A percentile compares a stretch with the other conserved stretches of the same genome.
Conservation (phyloP, 2,797 vertebrate species). For the Bradypodion ventrale region DNA sequence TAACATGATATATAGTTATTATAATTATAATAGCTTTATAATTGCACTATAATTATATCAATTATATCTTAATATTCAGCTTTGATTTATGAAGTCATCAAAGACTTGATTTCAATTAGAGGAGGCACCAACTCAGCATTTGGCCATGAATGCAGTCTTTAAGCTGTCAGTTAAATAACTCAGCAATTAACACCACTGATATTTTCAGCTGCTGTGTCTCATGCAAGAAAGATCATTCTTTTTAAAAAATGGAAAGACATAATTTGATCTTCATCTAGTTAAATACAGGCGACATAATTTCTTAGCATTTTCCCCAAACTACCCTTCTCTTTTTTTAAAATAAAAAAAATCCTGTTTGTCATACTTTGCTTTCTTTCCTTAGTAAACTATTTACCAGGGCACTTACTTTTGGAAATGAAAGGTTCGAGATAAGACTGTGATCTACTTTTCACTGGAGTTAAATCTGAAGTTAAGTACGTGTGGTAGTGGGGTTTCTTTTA, state of each 20-base stretch:
- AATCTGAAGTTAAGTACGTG: neutral
- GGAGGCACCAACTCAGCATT: constrained; percentile 9
- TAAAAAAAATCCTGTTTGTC: neutral
- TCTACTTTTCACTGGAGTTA: neutral
- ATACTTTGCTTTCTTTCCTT: no score
- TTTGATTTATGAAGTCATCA: constrained; percentile 24
- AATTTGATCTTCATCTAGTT: neutral
- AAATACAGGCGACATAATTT: neutral
- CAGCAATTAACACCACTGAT: constrained; percentile 27
- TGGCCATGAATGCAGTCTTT: neutral
- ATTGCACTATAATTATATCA: constrained; percentile 29
- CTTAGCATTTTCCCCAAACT: neutral
- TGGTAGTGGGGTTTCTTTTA: neutral
- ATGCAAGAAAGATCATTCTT: neutral
- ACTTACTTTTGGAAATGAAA: constrained; percentile 7
- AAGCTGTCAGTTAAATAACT: constrained; percentile 17
- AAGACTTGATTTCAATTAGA: constrained; percentile 24
- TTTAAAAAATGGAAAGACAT: neutral
- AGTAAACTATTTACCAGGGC: neutral
- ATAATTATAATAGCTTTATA: constrained; percentile 16
- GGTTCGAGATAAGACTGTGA: neutral
- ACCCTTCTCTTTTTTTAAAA: no score
- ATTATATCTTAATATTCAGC: constrained; percentile 37
- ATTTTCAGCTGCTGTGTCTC: constrained; percentile 7
- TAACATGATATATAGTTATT: constrained; percentile 10